phyloP scores from a whole-genome alignment of 2,888 invertebrate genomes.

The Lucinisca nassula region DNA sequence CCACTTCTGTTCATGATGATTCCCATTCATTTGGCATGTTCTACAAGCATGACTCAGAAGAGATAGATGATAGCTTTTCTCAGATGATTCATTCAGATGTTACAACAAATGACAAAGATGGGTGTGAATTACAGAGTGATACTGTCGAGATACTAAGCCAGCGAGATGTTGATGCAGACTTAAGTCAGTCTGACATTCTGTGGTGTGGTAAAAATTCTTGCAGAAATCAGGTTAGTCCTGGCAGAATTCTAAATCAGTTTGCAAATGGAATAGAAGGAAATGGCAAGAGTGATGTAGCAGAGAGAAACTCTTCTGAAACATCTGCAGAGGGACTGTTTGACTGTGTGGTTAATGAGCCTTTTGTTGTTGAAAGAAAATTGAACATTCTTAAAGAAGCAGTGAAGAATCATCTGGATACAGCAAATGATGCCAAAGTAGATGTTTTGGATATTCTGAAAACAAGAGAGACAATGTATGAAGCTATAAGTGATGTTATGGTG shows the following conservation, averaged over 20 bases:
- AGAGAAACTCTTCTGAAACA: neutral
- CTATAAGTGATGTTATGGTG: slow-evolving; percentile 34
- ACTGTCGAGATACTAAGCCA: no score
- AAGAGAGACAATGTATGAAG: slow-evolving; percentile 47
- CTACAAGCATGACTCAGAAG: neutral
- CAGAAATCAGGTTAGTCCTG: no score
- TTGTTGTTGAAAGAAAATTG: neutral
- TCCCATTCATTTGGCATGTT: neutral
- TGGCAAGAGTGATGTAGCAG: no score
- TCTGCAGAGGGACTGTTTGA: neutral
- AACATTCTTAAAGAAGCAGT: slow-evolving; percentile 1
- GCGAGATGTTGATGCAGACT: no score
- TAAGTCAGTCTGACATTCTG: no score
- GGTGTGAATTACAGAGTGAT: no score
- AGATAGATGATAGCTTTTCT: neutral
- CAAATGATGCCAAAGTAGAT: neutral
- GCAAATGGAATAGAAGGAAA: neutral
- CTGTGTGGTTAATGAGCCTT: neutral
- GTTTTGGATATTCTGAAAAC: slow-evolving; percentile 25
- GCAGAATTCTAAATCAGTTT: neutral
- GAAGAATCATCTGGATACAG: neutral
- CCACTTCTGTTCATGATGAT: neutral
- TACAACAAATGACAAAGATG: neutral
- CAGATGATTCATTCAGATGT: neutral
- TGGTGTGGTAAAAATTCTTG: no score